These are phyloP conservation scores for Erithacus rubecula DNA, from an alignment of 2,797 vertebrate genomes.

Conservation along the genomic window DNA sequence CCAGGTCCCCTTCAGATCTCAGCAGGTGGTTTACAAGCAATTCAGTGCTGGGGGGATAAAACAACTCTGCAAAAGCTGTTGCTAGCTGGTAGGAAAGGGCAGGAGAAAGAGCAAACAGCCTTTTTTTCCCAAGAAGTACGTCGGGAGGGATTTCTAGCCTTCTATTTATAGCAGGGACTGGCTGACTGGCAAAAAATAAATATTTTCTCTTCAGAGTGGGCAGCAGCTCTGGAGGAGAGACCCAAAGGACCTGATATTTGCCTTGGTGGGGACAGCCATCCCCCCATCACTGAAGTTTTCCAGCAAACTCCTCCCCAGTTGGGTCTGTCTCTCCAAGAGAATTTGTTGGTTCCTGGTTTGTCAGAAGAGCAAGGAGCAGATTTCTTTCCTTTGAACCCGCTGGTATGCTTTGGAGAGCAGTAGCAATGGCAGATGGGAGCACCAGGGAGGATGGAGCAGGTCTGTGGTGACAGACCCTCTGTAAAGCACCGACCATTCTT, in stretches of 20 bases:
- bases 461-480: background rate
- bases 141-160: background rate
- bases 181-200: background rate
- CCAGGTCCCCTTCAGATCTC: background rate
- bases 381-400: background rate
- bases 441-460: background rate
- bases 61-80: background rate
- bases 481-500: background rate
- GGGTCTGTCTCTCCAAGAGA: background rate
- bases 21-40: background rate
- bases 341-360: background rate
- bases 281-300: background rate
- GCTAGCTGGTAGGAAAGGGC: background rate
- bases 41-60: background rate
- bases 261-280: background rate
- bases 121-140: accelerated
- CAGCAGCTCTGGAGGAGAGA: background rate
- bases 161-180: slow-evolving; percentile 16
- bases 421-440: background rate
- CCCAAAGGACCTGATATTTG: background rate
- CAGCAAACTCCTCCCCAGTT: background rate
- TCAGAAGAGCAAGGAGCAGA: background rate
- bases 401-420: background rate
- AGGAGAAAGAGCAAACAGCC: background rate
- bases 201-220: background rate